phyloP scores from a whole-genome alignment of 1,140 invertebrate genomes.

The Triops cancriformis region DNA sequence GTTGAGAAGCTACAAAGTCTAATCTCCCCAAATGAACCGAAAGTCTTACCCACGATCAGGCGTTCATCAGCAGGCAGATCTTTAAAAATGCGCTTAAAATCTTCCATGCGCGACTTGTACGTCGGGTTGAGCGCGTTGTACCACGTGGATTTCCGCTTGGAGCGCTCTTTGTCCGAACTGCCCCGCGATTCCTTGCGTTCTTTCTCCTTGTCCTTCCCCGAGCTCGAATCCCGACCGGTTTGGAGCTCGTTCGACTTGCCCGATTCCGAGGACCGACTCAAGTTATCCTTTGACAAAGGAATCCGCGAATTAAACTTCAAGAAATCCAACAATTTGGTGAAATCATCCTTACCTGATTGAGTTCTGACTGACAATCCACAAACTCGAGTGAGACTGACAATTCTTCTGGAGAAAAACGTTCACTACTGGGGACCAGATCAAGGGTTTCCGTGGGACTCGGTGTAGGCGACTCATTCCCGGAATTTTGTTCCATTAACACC shows the following conservation, averaged over 20 bases:
- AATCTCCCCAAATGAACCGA: neutral
- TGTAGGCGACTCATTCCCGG: neutral
- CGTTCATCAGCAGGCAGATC: slow-evolving; percentile 82
- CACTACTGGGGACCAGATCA: neutral
- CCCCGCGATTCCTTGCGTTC: neutral
- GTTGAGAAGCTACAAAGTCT: neutral
- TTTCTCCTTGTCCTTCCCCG: neutral
- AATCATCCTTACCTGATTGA: neutral
- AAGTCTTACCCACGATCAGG: slow-evolving; percentile 71
- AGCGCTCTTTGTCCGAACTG: neutral
- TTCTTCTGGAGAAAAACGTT: neutral
- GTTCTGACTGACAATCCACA: neutral
- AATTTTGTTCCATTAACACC: neutral
- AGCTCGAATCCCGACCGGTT: neutral
- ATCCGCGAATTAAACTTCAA: neutral
- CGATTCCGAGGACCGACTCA: neutral
- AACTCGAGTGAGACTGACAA: neutral
- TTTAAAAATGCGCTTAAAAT: slow-evolving; percentile 87
- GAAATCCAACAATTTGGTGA: neutral
- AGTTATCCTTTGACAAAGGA: neutral
- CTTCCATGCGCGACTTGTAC: slow-evolving; percentile 83
- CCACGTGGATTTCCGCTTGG: slow-evolving; percentile 59
- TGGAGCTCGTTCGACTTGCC: neutral
- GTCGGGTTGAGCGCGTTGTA: slow-evolving; percentile 83
- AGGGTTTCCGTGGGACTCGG: neutral